Conservation (phyloP, 1,140 invertebrate species). For the Listronotus bonariensis region DNA sequence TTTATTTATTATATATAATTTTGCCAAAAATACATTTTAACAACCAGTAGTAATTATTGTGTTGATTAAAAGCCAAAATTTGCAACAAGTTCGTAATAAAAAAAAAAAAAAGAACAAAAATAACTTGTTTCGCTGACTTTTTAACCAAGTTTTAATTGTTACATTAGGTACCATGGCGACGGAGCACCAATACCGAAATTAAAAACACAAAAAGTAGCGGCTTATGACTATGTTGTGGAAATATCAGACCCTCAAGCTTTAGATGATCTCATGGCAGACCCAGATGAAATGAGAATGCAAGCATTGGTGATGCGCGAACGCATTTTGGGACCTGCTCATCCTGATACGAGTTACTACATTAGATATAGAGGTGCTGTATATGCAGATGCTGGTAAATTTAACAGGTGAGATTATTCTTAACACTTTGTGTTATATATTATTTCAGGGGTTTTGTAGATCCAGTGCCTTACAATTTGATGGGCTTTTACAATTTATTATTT, state of each 20-base stretch:
- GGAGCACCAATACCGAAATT: conserved; percentile 57
- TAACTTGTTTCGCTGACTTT: too few relatives aligned
- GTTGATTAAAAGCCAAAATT: too few relatives aligned
- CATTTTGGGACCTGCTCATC: conserved; percentile 90
- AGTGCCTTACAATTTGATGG: too few relatives aligned
- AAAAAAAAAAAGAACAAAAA: too few relatives aligned
- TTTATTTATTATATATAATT: too few relatives aligned
- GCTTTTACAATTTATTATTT: too few relatives aligned
- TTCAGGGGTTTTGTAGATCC: too few relatives aligned
- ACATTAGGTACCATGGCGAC: conserved; percentile 60
- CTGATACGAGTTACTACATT: conserved; percentile 95
- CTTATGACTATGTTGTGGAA: conserved; percentile 87
- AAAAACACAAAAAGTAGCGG: conserved; percentile 66
- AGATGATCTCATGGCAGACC: conserved; percentile 86
- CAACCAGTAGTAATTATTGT: too few relatives aligned
- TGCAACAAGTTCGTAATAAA: too few relatives aligned
- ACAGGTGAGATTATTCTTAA: conserved; percentile 56
- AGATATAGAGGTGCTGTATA: conserved; percentile 92
- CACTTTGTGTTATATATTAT: too few relatives aligned
- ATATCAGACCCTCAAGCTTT: conserved; percentile 77
- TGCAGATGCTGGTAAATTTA: conserved; percentile 92
- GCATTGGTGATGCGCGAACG: conserved; percentile 90
- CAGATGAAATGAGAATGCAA: conserved; percentile 96
- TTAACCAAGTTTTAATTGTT: too few relatives aligned
- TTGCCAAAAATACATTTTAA: too few relatives aligned